phyloP scores from a whole-genome alignment of 1,140 invertebrate species.

The Amphibalanus amphitrite region DNA sequence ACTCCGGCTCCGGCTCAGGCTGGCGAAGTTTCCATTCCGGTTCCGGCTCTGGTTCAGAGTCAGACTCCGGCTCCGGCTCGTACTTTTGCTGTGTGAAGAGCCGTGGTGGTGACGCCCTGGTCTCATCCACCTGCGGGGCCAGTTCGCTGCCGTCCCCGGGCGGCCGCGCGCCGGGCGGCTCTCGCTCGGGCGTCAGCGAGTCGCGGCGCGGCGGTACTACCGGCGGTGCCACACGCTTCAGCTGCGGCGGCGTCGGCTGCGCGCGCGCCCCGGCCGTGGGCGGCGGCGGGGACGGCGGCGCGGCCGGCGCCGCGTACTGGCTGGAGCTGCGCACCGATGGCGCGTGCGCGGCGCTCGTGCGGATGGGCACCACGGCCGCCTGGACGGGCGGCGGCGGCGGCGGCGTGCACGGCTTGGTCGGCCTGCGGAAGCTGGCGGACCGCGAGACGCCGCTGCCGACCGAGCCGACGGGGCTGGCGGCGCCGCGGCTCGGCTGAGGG shows the following conservation, averaged over 20 bases:
- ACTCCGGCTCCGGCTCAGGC: background rate
- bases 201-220: constrained; percentile 1
- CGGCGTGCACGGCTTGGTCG: background rate
- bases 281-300: background rate
- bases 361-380: background rate
- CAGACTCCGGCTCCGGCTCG: background rate
- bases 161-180: background rate
- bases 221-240: background rate
- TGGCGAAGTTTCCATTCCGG: background rate
- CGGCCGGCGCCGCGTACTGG: background rate
- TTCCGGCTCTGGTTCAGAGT: background rate
- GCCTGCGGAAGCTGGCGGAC: background rate
- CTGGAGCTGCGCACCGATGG: background rate
- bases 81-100: background rate
- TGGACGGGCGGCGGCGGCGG: constrained; percentile 4
- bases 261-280: background rate
- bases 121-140: no score
- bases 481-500: background rate
- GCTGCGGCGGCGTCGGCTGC: background rate
- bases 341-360: background rate
- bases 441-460: background rate
- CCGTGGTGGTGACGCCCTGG: no score
- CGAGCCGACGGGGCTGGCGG: background rate
- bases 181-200: background rate
- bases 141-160: background rate